Evolutionary conservation across 2,888 invertebrate genomes (phyloP).

Genomic region (Phaonia tiefii): DNA sequence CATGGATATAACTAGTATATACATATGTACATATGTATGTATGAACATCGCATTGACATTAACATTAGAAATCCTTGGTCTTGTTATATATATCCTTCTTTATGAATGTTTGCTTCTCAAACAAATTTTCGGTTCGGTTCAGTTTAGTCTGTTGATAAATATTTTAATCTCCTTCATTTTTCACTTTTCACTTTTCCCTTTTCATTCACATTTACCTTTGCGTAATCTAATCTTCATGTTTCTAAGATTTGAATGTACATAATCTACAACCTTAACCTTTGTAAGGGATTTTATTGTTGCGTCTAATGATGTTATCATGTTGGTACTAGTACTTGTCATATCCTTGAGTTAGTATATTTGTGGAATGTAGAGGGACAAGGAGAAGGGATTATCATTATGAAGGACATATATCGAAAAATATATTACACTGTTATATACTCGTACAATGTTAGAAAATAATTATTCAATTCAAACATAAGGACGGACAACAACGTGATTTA

Average conservation of each 20-base stretch:
- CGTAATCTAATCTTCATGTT: no score
- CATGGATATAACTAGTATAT: not conserved
- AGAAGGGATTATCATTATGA: conserved; percentile 10
- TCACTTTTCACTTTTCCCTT: not conserved
- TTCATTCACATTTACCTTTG: not conserved
- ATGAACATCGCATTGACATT: conserved; percentile 22
- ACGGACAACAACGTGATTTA: no score
- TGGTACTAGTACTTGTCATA: conserved; percentile 2
- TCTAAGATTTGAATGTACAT: not conserved
- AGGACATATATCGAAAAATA: not conserved
- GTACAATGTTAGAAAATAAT: no score
- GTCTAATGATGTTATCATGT: no score
- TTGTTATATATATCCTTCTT: not conserved
- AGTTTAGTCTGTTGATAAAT: not conserved
- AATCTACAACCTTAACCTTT: conserved; percentile 34
- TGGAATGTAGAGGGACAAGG: not conserved
- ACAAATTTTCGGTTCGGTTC: not conserved
- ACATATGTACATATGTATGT: no score
- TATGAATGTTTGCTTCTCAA: conserved; percentile 10
- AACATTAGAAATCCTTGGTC: not conserved
- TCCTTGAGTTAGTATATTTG: conserved; percentile 19
- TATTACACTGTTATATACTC: no score
- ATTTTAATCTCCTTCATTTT: not conserved
- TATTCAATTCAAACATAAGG: no score
- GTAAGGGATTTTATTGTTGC: conserved; percentile 12